These are phyloP conservation scores for Australoheros scitulus DNA, from an alignment of 2,113 vertebrate genomes.

Conservation along the genomic window DNA sequence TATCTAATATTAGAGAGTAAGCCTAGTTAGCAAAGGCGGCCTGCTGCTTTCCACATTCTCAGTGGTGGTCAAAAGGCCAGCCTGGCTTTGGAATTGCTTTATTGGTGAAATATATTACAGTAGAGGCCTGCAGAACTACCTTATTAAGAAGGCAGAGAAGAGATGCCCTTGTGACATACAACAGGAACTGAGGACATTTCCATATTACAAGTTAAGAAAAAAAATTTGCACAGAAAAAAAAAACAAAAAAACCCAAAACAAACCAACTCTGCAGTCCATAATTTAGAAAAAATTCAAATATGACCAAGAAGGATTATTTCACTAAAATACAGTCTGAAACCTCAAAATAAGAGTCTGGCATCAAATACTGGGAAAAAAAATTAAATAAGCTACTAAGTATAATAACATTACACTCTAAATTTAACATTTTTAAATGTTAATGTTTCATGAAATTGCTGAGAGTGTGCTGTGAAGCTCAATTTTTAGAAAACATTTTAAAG, in stretches of 20 bases:
- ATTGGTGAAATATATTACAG: constrained; percentile 80
- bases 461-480: background rate
- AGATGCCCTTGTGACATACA: constrained; percentile 72
- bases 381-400: background rate
- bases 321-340: background rate
- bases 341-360: constrained; percentile 2
- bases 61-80: constrained; percentile 71
- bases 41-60: constrained; percentile 74
- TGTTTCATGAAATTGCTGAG: background rate
- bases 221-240: constrained; percentile 51
- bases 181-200: constrained; percentile 69
- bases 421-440: background rate
- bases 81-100: constrained; percentile 77
- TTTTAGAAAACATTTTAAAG: background rate
- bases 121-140: constrained; percentile 76
- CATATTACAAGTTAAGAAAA: constrained; percentile 66
- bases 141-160: constrained; percentile 81
- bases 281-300: constrained; percentile 18
- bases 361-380: background rate
- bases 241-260: constrained; percentile 23
- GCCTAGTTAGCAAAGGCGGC: constrained; percentile 78
- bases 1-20: constrained; percentile 87
- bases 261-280: constrained; percentile 12
- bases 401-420: background rate
- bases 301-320: background rate